Conservation (phyloP, 2,888 invertebrate genomes). For the Cephus pulcher region DNA sequence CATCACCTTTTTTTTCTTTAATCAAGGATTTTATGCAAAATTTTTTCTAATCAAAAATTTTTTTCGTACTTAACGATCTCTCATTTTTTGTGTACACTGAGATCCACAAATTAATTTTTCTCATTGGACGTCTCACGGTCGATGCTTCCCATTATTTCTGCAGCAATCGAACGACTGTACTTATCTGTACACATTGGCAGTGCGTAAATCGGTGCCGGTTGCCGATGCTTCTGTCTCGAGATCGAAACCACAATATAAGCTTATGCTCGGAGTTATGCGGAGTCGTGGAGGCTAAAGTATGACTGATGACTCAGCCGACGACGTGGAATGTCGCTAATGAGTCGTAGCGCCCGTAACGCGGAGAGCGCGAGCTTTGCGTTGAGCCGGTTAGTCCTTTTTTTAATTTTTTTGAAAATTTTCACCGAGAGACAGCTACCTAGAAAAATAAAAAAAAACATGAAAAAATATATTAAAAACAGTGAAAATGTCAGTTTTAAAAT, state of each 20-base stretch:
- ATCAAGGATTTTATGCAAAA: background rate
- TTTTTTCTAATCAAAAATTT: background rate
- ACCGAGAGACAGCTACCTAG: background rate
- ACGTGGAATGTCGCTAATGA: slow-evolving; percentile 64
- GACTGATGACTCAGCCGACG: slow-evolving; percentile 60
- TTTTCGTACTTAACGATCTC: background rate
- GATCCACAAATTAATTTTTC: background rate
- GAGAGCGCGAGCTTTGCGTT: background rate
- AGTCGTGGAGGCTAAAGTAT: slow-evolving; percentile 44
- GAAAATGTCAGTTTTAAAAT: background rate
- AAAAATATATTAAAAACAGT: background rate
- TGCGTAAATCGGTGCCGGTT: background rate
- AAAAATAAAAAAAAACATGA: background rate
- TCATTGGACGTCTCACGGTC: no score
- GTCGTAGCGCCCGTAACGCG: slow-evolving; percentile 26
- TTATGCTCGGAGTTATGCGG: slow-evolving; percentile 42
- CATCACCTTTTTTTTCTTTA: background rate
- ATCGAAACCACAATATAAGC: slow-evolving; percentile 39
- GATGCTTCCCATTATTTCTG: background rate
- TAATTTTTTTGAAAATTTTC: background rate
- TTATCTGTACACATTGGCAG: background rate
- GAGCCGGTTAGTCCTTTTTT: background rate
- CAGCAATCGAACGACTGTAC: background rate
- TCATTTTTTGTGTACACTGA: background rate
- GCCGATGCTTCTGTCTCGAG: slow-evolving; percentile 20